Evolutionary conservation across 1,140 invertebrate genomes (phyloP).

Genomic region (Euwallacea similis): DNA sequence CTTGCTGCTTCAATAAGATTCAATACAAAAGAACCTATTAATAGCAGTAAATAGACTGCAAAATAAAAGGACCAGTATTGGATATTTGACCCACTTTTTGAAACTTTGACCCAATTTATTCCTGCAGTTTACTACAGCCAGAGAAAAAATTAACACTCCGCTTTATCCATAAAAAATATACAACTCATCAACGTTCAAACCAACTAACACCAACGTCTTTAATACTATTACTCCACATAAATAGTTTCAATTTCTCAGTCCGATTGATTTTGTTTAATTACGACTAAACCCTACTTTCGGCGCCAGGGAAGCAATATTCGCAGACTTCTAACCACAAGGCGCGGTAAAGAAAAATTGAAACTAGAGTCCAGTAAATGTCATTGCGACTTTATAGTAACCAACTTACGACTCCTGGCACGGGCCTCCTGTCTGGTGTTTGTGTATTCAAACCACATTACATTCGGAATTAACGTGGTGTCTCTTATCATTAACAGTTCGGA

Average conservation of each 20-base stretch:
- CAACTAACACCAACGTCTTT: too few species aligned
- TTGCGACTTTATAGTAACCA: conserved; percentile 85
- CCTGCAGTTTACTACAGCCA: neutral
- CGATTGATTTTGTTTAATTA: neutral
- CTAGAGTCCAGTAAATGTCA: conserved; percentile 63
- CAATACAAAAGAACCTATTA: too few species aligned
- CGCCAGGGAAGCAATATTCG: conserved; percentile 46
- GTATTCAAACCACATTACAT: conserved; percentile 94
- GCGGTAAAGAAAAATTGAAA: conserved; percentile 46
- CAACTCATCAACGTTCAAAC: too few species aligned
- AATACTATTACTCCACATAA: neutral
- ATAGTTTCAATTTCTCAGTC: conserved; percentile 31
- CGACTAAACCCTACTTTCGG: conserved; percentile 40
- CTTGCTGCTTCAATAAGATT: too few species aligned
- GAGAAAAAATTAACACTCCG: neutral
- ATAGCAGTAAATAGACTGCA: too few species aligned
- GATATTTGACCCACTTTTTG: neutral
- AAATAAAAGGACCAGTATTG: too few species aligned
- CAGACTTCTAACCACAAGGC: conserved; percentile 43
- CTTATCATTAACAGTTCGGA: conserved; percentile 85
- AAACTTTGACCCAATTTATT: neutral
- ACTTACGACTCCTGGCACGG: conserved; percentile 76
- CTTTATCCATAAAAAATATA: neutral
- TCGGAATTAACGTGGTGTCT: conserved; percentile 90
- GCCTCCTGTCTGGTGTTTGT: conserved; percentile 83